Percentiles rank a stretch among this genome's conserved stretches.
phyloP scores from a whole-genome alignment of 2,797 vertebrate species.

The Morelia viridis region DNA sequence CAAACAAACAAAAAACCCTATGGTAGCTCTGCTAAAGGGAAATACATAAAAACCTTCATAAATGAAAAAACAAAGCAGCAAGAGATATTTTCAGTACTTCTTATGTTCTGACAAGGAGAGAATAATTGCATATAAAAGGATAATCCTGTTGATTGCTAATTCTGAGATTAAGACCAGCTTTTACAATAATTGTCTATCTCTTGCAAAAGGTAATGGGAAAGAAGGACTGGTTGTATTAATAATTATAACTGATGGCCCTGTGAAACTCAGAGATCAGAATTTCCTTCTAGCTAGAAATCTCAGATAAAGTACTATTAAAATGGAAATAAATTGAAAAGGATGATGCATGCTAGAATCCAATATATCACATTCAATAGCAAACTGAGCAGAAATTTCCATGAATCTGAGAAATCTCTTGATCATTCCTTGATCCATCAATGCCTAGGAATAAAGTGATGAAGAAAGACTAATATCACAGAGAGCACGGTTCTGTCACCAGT shows the following conservation, averaged over 20 bases:
- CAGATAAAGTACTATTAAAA: conserved; percentile 39
- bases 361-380: conserved; percentile 2
- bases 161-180: conserved; percentile 6
- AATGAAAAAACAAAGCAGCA: neutral
- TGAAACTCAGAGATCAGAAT: conserved; percentile 22
- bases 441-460: conserved; percentile 35
- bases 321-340: conserved; percentile 21
- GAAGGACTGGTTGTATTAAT: neutral
- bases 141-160: conserved; percentile 14
- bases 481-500: neutral
- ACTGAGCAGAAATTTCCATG: neutral
- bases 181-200: neutral
- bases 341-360: neutral
- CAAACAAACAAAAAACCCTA: neutral
- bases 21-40: neutral
- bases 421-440: neutral
- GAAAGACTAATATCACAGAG: conserved; percentile 3
- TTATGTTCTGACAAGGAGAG: neutral
- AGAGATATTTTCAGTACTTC: neutral
- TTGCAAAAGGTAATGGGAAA: neutral
- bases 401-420: conserved; percentile 39
- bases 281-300: conserved; percentile 21
- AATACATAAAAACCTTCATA: neutral
- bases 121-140: neutral
- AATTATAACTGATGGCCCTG: neutral